These are phyloP conservation scores for Chondrosia reniformis DNA, from an alignment of 37 sponge, comb jelly and placozoan genomes.

Conservation along the genomic window DNA sequence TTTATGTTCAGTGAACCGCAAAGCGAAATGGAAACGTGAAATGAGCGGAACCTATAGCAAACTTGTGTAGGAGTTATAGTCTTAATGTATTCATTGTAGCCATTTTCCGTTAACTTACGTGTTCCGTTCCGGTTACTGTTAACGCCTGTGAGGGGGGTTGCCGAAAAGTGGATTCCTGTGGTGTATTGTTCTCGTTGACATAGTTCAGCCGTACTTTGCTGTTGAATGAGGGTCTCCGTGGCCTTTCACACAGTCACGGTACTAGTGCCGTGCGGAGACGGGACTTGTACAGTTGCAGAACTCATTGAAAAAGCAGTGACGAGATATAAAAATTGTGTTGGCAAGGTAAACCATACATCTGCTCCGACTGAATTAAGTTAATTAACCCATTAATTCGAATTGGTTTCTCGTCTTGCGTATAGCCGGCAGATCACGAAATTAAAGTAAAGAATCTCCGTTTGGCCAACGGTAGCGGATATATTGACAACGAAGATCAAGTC, in stretches of 20 bases:
- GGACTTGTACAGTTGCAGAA: conserved; percentile 50
- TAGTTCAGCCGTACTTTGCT: neutral
- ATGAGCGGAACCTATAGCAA: too few relatives aligned
- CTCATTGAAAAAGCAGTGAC: conserved; percentile 66
- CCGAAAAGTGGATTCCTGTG: too few relatives aligned
- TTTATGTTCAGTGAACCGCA: conserved; percentile 71
- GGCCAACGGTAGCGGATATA: conserved; percentile 41
- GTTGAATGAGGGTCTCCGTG: conserved; percentile 66
- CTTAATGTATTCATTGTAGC: too few relatives aligned
- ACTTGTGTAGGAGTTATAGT: too few relatives aligned
- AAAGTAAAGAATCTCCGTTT: conserved; percentile 52
- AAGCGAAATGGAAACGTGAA: neutral
- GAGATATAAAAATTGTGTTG: conserved; percentile 54
- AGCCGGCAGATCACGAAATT: conserved; percentile 48
- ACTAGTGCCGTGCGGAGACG: conserved; percentile 81
- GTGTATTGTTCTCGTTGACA: too few relatives aligned
- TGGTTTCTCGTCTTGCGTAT: conserved; percentile 5
- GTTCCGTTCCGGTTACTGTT: neutral
- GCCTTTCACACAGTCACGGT: conserved; percentile 55
- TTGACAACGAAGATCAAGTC: conserved; percentile 72
- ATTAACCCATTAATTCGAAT: too few relatives aligned
- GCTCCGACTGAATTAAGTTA: too few relatives aligned
- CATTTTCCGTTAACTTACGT: conserved; percentile 1
- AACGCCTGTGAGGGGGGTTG: neutral
- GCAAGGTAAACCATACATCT: conserved; percentile 27